phyloP scores from a whole-genome alignment of 2,888 invertebrate genomes.

The Archips xylosteana region DNA sequence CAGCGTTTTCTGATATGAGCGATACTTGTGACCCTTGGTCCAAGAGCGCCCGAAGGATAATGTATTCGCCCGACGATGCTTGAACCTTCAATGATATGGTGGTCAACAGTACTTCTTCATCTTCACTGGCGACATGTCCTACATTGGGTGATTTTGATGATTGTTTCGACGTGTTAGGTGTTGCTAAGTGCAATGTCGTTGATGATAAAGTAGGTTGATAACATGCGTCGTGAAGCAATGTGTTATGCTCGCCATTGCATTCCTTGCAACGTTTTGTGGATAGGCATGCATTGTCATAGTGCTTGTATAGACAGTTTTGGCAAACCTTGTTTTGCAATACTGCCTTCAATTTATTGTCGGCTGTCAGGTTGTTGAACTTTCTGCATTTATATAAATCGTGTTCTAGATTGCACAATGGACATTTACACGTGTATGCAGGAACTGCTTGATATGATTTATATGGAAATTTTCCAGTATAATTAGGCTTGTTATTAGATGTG shows the following conservation, averaged over 20 bases:
- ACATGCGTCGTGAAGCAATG: conserved; percentile 32
- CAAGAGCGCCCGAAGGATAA: conserved; percentile 32
- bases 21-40: conserved; percentile 46
- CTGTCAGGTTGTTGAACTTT: background rate
- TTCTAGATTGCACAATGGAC: background rate
- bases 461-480: background rate
- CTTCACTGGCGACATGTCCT: conserved; percentile 22
- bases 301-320: conserved; percentile 4
- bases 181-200: background rate
- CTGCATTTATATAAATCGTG: conserved; percentile 17
- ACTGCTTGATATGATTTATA: background rate
- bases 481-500: background rate
- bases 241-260: conserved; percentile 34
- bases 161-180: background rate
- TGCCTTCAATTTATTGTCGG: background rate
- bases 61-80: conserved; percentile 15
- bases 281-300: conserved; percentile 5
- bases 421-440: background rate
- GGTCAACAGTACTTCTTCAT: conserved; percentile 31
- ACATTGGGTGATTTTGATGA: conserved; percentile 17
- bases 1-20: conserved; percentile 42
- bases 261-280: conserved; percentile 36
- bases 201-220: background rate
- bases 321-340: conserved; percentile 4
- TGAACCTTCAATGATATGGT: conserved; percentile 25